Evolutionary conservation across 2,888 invertebrate species (phyloP).

Genomic region (Operophtera brumata): DNA sequence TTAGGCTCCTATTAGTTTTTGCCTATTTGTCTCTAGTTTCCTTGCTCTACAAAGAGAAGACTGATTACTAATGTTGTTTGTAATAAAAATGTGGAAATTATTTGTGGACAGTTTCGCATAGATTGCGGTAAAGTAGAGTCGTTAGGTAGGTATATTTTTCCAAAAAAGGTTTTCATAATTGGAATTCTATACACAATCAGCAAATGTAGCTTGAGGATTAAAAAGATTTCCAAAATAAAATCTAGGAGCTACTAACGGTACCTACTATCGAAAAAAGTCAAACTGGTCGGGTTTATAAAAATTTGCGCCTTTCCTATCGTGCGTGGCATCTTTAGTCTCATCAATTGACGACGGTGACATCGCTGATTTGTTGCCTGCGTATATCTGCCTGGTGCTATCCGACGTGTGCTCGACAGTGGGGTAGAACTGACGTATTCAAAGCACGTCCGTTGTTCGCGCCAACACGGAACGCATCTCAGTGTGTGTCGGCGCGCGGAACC

Average conservation of each 20-base stretch:
- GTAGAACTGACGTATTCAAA: slow-evolving; percentile 57
- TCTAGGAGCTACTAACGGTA: not conserved
- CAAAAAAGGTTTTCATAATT: no score
- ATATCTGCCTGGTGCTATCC: slow-evolving; percentile 21
- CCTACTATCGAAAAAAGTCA: not conserved
- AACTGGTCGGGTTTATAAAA: not conserved
- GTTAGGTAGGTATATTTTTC: no score
- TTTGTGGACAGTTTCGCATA: no score
- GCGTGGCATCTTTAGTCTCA: not conserved
- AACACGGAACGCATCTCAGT: slow-evolving; percentile 61
- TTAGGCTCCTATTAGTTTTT: slow-evolving; percentile 18
- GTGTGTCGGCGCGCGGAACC: slow-evolving; percentile 58
- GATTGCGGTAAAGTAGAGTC: no score
- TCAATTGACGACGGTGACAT: not conserved
- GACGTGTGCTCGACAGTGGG: slow-evolving; percentile 51
- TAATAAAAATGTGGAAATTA: not conserved
- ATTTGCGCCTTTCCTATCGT: not conserved
- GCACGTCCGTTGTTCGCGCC: slow-evolving; percentile 54
- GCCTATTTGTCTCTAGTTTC: slow-evolving; percentile 27
- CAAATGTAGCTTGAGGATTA: no score
- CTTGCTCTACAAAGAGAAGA: slow-evolving; percentile 36
- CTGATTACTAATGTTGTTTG: no score
- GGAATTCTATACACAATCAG: no score
- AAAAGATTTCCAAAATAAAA: not conserved
- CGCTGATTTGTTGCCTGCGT: slow-evolving; percentile 14